A percentile compares a stretch with the other conserved stretches of the same genome.
Conservation (phyloP, 2,113 vertebrate genomes). For the Ardeotis arabs region DNA sequence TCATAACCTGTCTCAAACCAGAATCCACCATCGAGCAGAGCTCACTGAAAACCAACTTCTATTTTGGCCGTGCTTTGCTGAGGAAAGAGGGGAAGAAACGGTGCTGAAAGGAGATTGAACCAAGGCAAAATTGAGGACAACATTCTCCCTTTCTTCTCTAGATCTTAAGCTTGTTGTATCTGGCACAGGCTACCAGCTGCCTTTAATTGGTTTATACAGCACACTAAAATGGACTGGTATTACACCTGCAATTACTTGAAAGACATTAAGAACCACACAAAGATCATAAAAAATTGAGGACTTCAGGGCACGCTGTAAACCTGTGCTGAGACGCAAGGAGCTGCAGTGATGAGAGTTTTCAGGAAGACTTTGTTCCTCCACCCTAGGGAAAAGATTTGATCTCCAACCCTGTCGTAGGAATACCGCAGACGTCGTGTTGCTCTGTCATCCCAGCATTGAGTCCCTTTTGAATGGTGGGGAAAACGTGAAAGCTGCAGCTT, state of each 20-base stretch:
- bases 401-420: not conserved
- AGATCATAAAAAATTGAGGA: not conserved
- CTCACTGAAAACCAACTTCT: not conserved
- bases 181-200: not conserved
- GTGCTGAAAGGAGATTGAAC: not conserved
- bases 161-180: not conserved
- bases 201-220: not conserved
- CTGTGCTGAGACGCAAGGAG: not conserved
- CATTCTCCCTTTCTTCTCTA: not conserved
- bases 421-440: rapidly evolving
- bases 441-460: rapidly evolving
- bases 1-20: not conserved
- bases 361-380: not conserved
- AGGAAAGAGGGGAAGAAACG: not conserved
- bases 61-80: not conserved
- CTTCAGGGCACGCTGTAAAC: not conserved
- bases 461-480: not conserved
- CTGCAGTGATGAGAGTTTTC: not conserved
- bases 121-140: not conserved
- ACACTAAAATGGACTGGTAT: not conserved
- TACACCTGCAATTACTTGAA: not conserved
- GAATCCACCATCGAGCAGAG: rapidly evolving
- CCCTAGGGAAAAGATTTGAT: too few relatives aligned
- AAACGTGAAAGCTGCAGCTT: rapidly evolving
- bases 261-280: not conserved